phyloP scores from a whole-genome alignment of 1,140 invertebrate species.

The Papilio xuthus region DNA sequence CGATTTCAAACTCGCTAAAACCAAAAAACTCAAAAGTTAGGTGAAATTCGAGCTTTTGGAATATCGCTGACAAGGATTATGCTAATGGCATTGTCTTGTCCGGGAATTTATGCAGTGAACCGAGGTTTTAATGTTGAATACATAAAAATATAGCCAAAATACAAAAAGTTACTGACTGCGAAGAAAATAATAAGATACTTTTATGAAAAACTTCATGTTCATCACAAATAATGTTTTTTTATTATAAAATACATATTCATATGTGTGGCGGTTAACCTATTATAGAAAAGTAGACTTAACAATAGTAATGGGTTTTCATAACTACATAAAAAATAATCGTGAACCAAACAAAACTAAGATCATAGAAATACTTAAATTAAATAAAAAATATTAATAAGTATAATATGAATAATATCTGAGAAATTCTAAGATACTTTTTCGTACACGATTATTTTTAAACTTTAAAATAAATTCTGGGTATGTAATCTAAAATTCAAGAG shows the following conservation, averaged over 20 bases:
- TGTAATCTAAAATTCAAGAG: not conserved
- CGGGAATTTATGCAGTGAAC: conserved; percentile 10
- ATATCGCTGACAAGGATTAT: conserved; percentile 6
- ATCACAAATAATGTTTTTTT: no score
- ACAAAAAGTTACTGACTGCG: not conserved
- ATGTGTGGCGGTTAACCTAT: no score
- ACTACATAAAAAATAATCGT: not conserved
- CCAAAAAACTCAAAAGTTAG: not conserved
- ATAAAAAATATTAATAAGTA: not conserved
- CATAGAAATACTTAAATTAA: not conserved
- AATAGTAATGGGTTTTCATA: no score
- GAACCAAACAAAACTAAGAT: not conserved
- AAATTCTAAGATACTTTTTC: no score
- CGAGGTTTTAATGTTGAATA: not conserved
- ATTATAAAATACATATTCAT: no score
- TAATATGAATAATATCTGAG: no score
- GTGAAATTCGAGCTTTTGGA: not conserved
- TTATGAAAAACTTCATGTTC: not conserved
- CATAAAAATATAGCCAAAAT: not conserved
- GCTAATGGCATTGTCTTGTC: conserved; percentile 10
- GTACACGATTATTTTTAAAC: not conserved
- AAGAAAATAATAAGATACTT: not conserved
- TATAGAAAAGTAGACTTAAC: no score
- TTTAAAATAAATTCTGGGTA: not conserved
- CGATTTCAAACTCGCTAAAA: not conserved